A percentile compares a stretch with the other conserved stretches of the same genome.
These are phyloP conservation scores for Ficedula albicollis DNA, from an alignment of 2,797 vertebrate species.

Conservation along the genomic window DNA sequence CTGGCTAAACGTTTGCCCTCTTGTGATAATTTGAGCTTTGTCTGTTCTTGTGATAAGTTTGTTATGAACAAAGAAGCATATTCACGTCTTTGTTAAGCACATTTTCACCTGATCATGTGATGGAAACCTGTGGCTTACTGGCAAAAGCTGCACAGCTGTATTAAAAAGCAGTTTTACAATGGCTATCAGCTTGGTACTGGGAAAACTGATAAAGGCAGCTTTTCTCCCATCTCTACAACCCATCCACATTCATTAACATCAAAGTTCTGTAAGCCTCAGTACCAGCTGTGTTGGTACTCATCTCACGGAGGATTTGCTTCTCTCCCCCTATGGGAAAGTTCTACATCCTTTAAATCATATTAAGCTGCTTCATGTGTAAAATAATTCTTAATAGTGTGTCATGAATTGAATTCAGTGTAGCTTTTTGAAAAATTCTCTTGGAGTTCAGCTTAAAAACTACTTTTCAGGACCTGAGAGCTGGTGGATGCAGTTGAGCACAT, in stretches of 20 bases:
- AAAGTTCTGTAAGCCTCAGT: constrained; percentile 68
- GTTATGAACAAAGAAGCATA: constrained; percentile 47
- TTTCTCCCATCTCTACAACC: constrained; percentile 60
- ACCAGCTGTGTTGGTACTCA: constrained; percentile 67
- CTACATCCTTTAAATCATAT: constrained; percentile 74
- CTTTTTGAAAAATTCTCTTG: constrained; percentile 66
- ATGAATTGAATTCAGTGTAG: constrained; percentile 56
- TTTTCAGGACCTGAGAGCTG: constrained; percentile 42
- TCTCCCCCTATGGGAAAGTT: constrained; percentile 71
- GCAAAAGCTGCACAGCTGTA: constrained; percentile 56
- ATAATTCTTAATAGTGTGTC: constrained; percentile 68
- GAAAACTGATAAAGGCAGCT: constrained; percentile 63
- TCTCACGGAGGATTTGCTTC: constrained; percentile 72
- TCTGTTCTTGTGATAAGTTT: constrained; percentile 48
- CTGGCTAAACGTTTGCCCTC: constrained; percentile 46
- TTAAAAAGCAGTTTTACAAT: constrained; percentile 64
- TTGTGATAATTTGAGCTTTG: constrained; percentile 61
- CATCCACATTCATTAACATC: constrained; percentile 70
- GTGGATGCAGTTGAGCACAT: constrained; percentile 19
- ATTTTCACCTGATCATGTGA: constrained; percentile 59
- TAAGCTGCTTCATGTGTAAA: constrained; percentile 73
- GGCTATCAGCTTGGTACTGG: constrained; percentile 65
- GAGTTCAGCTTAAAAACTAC: constrained; percentile 54
- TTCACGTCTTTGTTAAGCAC: constrained; percentile 43
- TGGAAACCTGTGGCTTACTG: constrained; percentile 37